Evolutionary conservation across 2,888 invertebrate genomes (phyloP).

Genomic region (Drosophila fungiperda): DNA sequence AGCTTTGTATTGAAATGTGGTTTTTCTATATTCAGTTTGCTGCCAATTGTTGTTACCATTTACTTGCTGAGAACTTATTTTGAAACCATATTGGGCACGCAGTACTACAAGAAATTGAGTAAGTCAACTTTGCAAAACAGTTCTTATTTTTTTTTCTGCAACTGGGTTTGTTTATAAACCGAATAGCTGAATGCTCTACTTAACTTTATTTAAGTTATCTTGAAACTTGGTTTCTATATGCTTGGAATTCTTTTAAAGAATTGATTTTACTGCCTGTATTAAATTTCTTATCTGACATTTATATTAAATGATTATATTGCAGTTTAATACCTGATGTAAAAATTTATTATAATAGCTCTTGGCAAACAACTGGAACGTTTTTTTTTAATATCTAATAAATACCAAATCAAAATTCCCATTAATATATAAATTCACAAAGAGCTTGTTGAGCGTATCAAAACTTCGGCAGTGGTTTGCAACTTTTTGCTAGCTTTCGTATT

Average conservation of each 20-base stretch:
- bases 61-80: constrained; percentile 45
- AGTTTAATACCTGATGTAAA: neutral
- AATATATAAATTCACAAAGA: neutral
- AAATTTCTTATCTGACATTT: neutral
- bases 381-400: neutral
- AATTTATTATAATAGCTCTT: neutral
- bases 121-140: constrained; percentile 45
- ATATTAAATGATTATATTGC: neutral
- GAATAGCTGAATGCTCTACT: constrained; percentile 3
- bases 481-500: constrained; percentile 16
- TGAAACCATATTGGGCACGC: constrained; percentile 9
- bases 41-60: constrained; percentile 38
- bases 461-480: constrained; percentile 1
- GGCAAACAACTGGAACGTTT: neutral
- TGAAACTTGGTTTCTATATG: neutral
- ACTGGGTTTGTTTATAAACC: neutral
- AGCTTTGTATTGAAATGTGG: constrained; percentile 48
- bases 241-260: neutral
- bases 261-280: neutral
- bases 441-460: constrained; percentile 41
- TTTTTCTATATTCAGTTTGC: constrained; percentile 43
- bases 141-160: constrained; percentile 26
- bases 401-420: neutral
- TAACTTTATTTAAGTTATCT: neutral
- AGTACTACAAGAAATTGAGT: constrained; percentile 22